Conservation (phyloP, 2,888 invertebrate genomes). For the Cantharis rustica region DNA sequence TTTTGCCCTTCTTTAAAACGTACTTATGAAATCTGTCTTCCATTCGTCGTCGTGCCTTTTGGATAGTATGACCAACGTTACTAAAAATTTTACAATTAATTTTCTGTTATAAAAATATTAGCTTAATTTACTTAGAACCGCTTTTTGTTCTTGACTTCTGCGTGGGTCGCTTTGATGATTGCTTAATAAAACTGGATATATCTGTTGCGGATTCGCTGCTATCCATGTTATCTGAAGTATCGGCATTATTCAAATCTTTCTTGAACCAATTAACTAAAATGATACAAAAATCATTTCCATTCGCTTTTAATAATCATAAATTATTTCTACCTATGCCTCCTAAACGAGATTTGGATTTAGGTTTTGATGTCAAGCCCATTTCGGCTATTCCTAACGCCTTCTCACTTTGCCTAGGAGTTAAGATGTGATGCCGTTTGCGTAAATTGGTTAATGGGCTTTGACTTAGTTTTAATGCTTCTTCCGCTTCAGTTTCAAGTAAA, state of each 20-base stretch:
- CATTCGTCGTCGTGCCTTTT: constrained; percentile 84
- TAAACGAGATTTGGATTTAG: constrained; percentile 64
- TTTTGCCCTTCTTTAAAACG: constrained; percentile 84
- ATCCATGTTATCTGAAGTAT: constrained; percentile 58
- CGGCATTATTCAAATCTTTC: constrained; percentile 57
- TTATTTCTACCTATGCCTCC: constrained; percentile 69
- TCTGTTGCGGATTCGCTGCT: constrained; percentile 62
- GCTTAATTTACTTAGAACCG: constrained; percentile 33
- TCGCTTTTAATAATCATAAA: neutral
- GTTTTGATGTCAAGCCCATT: constrained; percentile 53
- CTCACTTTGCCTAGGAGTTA: constrained; percentile 86
- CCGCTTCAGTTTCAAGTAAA: constrained; percentile 78
- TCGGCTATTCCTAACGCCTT: constrained; percentile 69
- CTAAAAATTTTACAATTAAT: constrained; percentile 19
- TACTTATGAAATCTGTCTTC: constrained; percentile 88
- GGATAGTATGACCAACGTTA: constrained; percentile 69
- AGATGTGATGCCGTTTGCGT: constrained; percentile 73
- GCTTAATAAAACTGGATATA: constrained; percentile 56
- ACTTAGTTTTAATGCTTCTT: constrained; percentile 73
- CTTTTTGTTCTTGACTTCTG: constrained; percentile 44
- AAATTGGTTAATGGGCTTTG: constrained; percentile 80
- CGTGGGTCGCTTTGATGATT: constrained; percentile 57
- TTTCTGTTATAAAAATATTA: neutral
- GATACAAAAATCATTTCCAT: neutral
- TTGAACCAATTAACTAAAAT: constrained; percentile 63